These are phyloP conservation scores for Drosophila longiperda DNA, from an alignment of 2,888 invertebrate genomes.

Conservation along the genomic window DNA sequence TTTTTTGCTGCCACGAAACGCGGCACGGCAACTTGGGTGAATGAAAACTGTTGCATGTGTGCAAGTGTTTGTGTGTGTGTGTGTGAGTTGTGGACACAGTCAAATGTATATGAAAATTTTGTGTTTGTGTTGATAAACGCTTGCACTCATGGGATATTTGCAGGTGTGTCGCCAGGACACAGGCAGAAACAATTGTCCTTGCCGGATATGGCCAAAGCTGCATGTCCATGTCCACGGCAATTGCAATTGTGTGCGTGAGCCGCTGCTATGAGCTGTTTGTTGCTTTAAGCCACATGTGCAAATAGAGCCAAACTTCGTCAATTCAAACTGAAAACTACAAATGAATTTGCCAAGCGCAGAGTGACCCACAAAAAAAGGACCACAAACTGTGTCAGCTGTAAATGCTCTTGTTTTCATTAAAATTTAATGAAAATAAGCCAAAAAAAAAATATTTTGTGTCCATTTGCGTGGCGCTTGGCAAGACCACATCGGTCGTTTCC, in stretches of 20 bases:
- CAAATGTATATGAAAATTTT: not conserved
- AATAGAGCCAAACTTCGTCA: conserved; percentile 31
- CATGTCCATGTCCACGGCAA: conserved; percentile 23
- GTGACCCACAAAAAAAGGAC: not conserved
- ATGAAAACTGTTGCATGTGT: conserved; percentile 30
- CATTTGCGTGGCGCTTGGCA: conserved; percentile 31
- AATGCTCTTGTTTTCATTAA: conserved; percentile 61
- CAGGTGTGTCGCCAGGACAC: conserved; percentile 6
- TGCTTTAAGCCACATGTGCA: conserved; percentile 54
- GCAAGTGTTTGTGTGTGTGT: not conserved
- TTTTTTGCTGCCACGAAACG: conserved; percentile 51
- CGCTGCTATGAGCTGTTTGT: conserved; percentile 45
- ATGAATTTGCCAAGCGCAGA: conserved; percentile 4
- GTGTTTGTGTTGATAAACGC: conserved; percentile 51
- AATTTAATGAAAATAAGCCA: conserved; percentile 64
- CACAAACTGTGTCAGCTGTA: conserved; percentile 9
- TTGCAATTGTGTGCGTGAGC: conserved; percentile 24
- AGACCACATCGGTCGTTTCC: conserved; percentile 14
- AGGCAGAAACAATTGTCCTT: conserved; percentile 37
- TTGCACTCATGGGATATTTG: conserved; percentile 27
- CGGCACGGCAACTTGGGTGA: conserved; percentile 49
- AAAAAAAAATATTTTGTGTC: conserved; percentile 54
- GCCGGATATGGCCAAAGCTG: conserved; percentile 42
- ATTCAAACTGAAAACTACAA: conserved; percentile 15
- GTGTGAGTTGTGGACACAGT: conserved; percentile 5